Percentiles rank a stretch among this genome's conserved stretches.
Conservation (phyloP, 2,113 vertebrate genomes). For the Aleadryas rufinucha region DNA sequence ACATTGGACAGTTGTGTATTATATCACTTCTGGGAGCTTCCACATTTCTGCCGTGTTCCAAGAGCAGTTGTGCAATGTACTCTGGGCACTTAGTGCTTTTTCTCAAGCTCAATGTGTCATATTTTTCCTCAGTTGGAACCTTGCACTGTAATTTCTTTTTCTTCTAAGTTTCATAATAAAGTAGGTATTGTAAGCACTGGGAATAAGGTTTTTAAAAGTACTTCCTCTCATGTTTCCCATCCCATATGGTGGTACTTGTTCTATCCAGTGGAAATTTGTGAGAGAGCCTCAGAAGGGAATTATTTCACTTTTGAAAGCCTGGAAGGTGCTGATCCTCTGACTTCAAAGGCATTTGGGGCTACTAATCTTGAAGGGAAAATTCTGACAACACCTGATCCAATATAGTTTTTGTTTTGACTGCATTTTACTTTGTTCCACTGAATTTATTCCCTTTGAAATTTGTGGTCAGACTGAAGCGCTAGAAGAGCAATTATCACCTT, state of each 20-base stretch:
- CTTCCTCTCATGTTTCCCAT: not conserved
- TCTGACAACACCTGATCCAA: not conserved
- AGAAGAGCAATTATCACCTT: not conserved
- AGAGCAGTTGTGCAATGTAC: not conserved
- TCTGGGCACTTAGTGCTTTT: not conserved
- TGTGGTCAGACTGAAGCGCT: not conserved
- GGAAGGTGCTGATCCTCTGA: not conserved
- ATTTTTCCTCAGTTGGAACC: not conserved
- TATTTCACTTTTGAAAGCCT: not conserved
- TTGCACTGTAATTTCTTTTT: not conserved
- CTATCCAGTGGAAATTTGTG: not conserved
- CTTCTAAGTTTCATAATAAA: not conserved
- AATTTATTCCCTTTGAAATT: not conserved
- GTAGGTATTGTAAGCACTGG: not conserved
- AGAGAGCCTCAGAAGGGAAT: not conserved
- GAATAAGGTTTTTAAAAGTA: not conserved
- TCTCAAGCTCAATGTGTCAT: not conserved
- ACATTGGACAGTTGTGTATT: not conserved
- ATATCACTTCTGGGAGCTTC: not conserved
- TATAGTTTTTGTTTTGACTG: not conserved
- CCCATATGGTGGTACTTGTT: not conserved
- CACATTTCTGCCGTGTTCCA: not conserved
- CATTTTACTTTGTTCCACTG: not conserved
- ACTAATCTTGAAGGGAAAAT: not conserved
- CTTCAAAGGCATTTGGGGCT: not conserved